Conservation (phyloP, 1,140 invertebrate genomes). For the Drosophila lini region DNA sequence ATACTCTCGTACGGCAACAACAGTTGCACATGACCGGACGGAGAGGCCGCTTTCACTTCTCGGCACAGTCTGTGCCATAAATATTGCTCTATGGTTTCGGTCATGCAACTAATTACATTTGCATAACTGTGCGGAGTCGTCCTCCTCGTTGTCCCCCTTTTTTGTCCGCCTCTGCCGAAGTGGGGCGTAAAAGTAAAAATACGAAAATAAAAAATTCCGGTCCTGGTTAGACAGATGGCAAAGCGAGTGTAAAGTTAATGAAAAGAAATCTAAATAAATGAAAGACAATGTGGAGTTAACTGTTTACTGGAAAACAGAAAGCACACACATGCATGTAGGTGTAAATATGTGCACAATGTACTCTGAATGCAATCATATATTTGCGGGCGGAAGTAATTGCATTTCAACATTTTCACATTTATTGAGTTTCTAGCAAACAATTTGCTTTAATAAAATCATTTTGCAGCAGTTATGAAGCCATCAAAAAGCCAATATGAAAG, state of each 20-base stretch:
- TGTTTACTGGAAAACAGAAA: conserved; percentile 16
- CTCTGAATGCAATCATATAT: conserved; percentile 16
- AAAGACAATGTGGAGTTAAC: conserved; percentile 39
- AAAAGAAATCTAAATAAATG: conserved; percentile 57
- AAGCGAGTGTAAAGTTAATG: conserved; percentile 48
- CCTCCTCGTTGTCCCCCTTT: background rate
- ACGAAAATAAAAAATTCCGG: conserved; percentile 35
- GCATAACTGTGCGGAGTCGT: conserved; percentile 62
- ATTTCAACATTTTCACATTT: conserved; percentile 10
- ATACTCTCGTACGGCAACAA: conserved; percentile 58
- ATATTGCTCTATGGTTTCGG: conserved; percentile 80
- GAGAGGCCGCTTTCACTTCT: conserved; percentile 61
- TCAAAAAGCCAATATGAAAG: background rate
- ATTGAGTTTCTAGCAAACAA: conserved; percentile 21
- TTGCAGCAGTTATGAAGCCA: background rate
- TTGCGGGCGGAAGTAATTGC: conserved; percentile 10
- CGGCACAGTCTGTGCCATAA: conserved; percentile 73
- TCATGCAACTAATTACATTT: conserved; percentile 81
- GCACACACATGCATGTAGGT: background rate
- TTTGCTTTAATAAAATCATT: conserved; percentile 17
- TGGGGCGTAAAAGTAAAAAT: conserved; percentile 28
- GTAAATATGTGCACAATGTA: conserved; percentile 2
- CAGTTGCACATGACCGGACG: conserved; percentile 51
- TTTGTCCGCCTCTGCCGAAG: background rate
- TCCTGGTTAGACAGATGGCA: conserved; percentile 39